Base-by-base conservation (phyloP, 2,113 vertebrate genomes). In the Eptesicus fuscus region DNA sequence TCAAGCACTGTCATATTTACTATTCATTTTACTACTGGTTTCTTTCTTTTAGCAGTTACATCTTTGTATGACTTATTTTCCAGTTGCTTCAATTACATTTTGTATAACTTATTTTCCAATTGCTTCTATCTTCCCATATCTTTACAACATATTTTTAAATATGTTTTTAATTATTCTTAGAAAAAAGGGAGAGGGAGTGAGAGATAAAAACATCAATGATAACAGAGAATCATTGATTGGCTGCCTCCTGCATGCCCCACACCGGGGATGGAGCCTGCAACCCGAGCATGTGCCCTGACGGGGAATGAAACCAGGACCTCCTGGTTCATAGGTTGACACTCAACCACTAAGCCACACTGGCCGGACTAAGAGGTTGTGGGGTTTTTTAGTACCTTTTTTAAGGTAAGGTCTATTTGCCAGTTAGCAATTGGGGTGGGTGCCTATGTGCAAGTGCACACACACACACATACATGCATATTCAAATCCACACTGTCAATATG, bases 301-400 rank as follows among this genome's bases (percentile, higher is more conserved):
- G 4, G 23, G 25, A 61, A 28, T 61, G 25, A 61, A 61, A 28
- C 23, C 9, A 4, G 28, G 59, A 61, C 59, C 9, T 61, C 59
- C 59, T 28, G 59, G 59, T 12, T 61, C 25, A 61, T 11, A 28
- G 25, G 23, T 61, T 61, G 59, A 61, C 59, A 61, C 1, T 61
- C 59, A 61, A 61, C 23, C 59, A 61, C 25, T 12, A 11, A 61
- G 59, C 59, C 59, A 28, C 59, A 61, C 59, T 61, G 59, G 22
- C 56, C 23, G 2, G 9, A 17, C 11, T 71, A n/a, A 18, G 17
- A 18, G 16, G 1, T 28, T 11, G 59, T 61, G 59, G 47, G 17
- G 37, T 79, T 88, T 86, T 65, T 80, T 65, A n/a, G 10, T 70
- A 40, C n/a, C 35, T 77, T 87, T 80, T 35, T 11, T 80, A 69